Conservation (phyloP, 1,140 invertebrate genomes). For the Megalopta genalis region DNA sequence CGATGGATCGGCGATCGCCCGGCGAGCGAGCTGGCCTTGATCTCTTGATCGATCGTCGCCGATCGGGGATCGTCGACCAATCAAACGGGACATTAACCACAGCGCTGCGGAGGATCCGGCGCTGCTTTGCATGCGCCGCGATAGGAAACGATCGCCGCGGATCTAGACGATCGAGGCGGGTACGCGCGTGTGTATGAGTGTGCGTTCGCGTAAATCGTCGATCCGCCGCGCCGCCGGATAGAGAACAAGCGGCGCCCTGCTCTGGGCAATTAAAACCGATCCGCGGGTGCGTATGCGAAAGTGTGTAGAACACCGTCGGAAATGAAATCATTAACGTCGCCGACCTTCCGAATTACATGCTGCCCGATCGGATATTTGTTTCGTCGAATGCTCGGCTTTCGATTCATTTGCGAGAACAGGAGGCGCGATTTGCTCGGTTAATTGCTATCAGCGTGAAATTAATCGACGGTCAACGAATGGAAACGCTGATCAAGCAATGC, state of each 20-base stretch:
- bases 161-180: conserved; percentile 49
- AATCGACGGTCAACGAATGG: not conserved
- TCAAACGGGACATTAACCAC: conserved; percentile 79
- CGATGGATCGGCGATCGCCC: conserved; percentile 15
- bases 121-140: conserved; percentile 62
- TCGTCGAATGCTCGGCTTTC: not conserved
- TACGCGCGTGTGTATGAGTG: too few relatives aligned
- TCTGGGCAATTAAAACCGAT: conserved; percentile 22
- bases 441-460: not conserved
- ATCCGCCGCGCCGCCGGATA: too few relatives aligned
- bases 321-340: conserved; percentile 24
- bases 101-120: conserved; percentile 63
- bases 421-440: not conserved
- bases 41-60: conserved; percentile 59
- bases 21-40: conserved; percentile 44
- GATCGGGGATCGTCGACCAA: conserved; percentile 67
- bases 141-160: conserved; percentile 58
- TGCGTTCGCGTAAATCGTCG: conserved; percentile 34
- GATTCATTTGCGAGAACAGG: not conserved
- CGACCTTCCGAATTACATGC: not conserved
- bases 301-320: conserved; percentile 1
- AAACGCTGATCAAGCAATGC: not conserved
- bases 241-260: not conserved
- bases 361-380: not conserved
- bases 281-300: not conserved